Evolutionary conservation across 35 echinoderm and acorn worm species (phyloP), one percentile per base, ranked within the genome.

Genomic region (Patiria miniata): DNA sequence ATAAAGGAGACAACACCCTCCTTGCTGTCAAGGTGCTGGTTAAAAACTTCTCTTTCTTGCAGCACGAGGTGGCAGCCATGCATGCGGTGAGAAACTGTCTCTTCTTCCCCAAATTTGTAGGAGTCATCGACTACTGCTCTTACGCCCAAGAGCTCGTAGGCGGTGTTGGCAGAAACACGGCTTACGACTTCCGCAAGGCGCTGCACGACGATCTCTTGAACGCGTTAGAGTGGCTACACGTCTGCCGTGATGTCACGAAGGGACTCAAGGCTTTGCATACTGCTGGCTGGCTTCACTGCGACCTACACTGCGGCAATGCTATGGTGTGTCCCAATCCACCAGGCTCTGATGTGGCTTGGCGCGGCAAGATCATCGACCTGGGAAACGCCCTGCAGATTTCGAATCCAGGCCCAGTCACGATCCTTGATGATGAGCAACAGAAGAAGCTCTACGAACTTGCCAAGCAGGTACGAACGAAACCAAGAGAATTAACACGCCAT

Each of bases 241-340:
- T 73, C 65, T 73, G 65, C 29, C 65, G 65, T 7, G 26, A 73
- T 73, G 16, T 73, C 29, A 73, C 65, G 2, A 30, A 16, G 34
- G 65, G 26, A 0, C 14, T 73, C 19, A 73, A 32, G 26, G 65
- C 21, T 73, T 8, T 73, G 30, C 65, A 73, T 23, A 10, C 26
- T 36, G 65, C 34, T 15, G 22, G 65, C 65, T 73, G 26, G 22
- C 65, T 73, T 1, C 65, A 73, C 9, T 26, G 29, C 15, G 65
- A 73, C 29, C 65, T 73, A 5, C 65, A 73, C 65, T 32, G 26
- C 29, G 65, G 65, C 2, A 73, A 73, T 73, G 65, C 15, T 34
- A 73, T 73, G 65, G 65, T 73, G 65, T 73, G 65, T 23, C 26
- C 26, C 7, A 73, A 73, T 23, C 65, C 65, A 73, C 65, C 65